Evolutionary conservation across 1,140 invertebrate genomes (phyloP).

Genomic region (Drosophila bifasciata): DNA sequence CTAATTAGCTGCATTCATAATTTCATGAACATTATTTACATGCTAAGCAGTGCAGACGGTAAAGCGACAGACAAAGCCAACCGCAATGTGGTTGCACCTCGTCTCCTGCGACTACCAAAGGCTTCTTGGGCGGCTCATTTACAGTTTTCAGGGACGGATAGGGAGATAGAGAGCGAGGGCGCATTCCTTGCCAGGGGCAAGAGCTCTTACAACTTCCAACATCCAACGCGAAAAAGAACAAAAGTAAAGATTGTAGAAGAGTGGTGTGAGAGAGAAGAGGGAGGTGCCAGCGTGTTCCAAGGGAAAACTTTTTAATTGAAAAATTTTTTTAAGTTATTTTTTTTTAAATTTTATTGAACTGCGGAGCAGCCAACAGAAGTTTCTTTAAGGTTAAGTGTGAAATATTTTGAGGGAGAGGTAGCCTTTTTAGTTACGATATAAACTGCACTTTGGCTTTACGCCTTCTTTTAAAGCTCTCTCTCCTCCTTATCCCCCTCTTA

Average conservation of each 20-base stretch:
- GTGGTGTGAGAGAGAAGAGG: not conserved
- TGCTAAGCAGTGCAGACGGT: constrained; percentile 61
- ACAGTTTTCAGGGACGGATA: constrained; percentile 61
- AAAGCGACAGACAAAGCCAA: constrained; percentile 32
- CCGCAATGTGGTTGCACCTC: constrained; percentile 57
- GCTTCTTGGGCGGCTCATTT: constrained; percentile 56
- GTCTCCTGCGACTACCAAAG: constrained; percentile 3
- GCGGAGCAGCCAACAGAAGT: constrained; percentile 7
- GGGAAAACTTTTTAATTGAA: constrained; percentile 80
- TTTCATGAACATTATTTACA: constrained; percentile 81
- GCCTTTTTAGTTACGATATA: constrained; percentile 7
- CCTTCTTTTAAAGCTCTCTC: no score
- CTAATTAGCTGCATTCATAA: constrained; percentile 83
- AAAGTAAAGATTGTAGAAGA: constrained; percentile 5
- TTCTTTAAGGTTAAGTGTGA: constrained; percentile 30
- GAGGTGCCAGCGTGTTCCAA: constrained; percentile 43
- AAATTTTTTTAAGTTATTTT: constrained; percentile 67
- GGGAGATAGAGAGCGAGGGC: constrained; percentile 31
- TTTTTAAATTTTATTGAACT: constrained; percentile 65
- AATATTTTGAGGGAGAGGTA: constrained; percentile 7
- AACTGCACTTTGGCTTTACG: constrained; percentile 9
- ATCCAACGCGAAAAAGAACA: constrained; percentile 47
- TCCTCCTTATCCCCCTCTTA: no score
- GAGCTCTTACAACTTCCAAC: constrained; percentile 77
- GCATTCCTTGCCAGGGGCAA: constrained; percentile 61